Evolutionary conservation across 2,888 invertebrate species (phyloP).

Genomic region (Thysanoteuthis rhombus): DNA sequence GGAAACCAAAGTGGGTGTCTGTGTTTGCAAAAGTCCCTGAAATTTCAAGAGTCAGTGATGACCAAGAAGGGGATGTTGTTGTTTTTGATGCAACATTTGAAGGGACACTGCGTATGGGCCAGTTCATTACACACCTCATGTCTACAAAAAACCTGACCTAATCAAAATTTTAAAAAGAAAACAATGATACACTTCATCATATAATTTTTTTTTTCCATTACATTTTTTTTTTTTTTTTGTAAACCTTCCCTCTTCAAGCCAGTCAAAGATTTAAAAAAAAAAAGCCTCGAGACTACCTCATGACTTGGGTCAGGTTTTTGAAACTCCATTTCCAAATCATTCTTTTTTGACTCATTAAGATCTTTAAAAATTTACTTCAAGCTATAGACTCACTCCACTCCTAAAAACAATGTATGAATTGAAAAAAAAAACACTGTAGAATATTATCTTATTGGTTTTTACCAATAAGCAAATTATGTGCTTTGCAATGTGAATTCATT

Average conservation of each 20-base stretch:
- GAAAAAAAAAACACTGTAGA: neutral
- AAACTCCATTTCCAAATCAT: neutral
- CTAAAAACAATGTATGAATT: neutral
- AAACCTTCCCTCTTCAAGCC: neutral
- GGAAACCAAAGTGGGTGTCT: conserved; percentile 37
- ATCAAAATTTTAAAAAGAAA: neutral
- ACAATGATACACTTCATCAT: neutral
- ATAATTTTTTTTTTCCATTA: too few relatives aligned
- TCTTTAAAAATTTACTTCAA: neutral
- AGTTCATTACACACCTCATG: conserved; percentile 37
- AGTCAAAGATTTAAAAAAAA: neutral
- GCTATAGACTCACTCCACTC: neutral
- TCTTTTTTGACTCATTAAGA: neutral
- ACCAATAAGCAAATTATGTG: too few relatives aligned
- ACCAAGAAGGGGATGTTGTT: conserved; percentile 35
- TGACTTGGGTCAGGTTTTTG: neutral
- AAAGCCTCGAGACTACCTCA: neutral
- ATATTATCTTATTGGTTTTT: too few relatives aligned
- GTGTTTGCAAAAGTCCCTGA: conserved; percentile 43
- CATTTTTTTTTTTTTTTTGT: neutral
- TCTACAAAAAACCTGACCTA: neutral
- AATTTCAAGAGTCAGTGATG: conserved; percentile 19
- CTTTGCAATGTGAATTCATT: too few relatives aligned
- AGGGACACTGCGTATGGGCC: conserved; percentile 40
- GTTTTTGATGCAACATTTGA: conserved; percentile 40